These are phyloP conservation scores for Cyprinus carpio DNA, from an alignment of 2,113 vertebrate species.

Conservation along the genomic window DNA sequence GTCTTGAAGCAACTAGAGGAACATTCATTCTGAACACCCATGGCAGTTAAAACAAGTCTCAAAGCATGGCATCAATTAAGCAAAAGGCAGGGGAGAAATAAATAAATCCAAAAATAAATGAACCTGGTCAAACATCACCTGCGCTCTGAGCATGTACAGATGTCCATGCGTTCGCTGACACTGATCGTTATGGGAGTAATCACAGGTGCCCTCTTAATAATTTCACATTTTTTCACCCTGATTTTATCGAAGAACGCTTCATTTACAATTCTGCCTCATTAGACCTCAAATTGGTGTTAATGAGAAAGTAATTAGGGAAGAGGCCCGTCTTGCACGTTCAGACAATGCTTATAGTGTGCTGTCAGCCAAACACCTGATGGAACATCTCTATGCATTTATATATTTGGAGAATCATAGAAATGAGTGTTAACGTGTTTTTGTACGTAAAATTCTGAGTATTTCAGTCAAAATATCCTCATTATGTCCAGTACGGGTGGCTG, in stretches of 20 bases:
- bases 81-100: background rate
- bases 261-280: slow-evolving; percentile 55
- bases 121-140: background rate
- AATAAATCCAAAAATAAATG: background rate
- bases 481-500: slow-evolving; percentile 6
- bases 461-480: slow-evolving; percentile 52
- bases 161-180: background rate
- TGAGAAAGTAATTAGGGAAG: slow-evolving; percentile 52
- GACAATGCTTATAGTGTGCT: slow-evolving; percentile 54
- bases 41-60: background rate
- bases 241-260: slow-evolving; percentile 40
- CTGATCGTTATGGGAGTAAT: slow-evolving; percentile 22
- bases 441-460: slow-evolving; percentile 47
- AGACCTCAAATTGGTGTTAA: slow-evolving; percentile 58
- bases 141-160: background rate
- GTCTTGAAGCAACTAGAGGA: background rate
- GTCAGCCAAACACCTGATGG: slow-evolving; percentile 44
- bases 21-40: background rate
- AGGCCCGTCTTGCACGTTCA: slow-evolving; percentile 41
- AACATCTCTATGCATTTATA: slow-evolving; percentile 33
- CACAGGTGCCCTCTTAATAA: slow-evolving; percentile 46
- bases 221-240: slow-evolving; percentile 35
- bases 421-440: slow-evolving; percentile 47
- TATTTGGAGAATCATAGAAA: slow-evolving; percentile 46
- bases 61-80: background rate